Percentiles rank a stretch among this genome's conserved stretches.
Evolutionary conservation across 2,888 invertebrate species (phyloP).

Genomic region (Epistrophe grossulariae): DNA sequence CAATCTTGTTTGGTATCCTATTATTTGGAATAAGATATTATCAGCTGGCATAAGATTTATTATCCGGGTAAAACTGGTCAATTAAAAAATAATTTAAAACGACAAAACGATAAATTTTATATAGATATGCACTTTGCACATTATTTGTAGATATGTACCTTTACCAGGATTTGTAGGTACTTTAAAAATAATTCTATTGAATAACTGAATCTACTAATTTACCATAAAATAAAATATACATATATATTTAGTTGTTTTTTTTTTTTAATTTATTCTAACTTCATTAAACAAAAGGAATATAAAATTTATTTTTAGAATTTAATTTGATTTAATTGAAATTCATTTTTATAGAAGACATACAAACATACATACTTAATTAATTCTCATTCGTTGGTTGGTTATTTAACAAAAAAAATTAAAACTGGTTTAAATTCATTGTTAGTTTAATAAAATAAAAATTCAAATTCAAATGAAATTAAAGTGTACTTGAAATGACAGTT

Average conservation of each 20-base stretch:
- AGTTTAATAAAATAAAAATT: background rate
- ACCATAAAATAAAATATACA: background rate
- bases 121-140: background rate
- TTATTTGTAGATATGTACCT: background rate
- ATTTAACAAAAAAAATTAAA: background rate
- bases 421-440: background rate
- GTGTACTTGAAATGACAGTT: too few relatives aligned
- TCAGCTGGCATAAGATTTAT: background rate
- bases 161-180: background rate
- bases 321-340: slow-evolving; percentile 1
- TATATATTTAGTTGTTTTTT: background rate
- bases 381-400: background rate
- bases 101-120: background rate
- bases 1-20: background rate
- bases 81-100: background rate
- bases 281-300: background rate
- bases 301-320: slow-evolving; percentile 15
- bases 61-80: background rate
- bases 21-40: background rate
- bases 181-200: background rate
- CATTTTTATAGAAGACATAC: background rate
- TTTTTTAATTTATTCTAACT: background rate
- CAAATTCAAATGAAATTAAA: too few relatives aligned
- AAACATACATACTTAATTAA: background rate
- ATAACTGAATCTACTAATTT: background rate